Conservation (phyloP, 2,797 vertebrate genomes). For the Sphenopsis melanotis region DNA sequence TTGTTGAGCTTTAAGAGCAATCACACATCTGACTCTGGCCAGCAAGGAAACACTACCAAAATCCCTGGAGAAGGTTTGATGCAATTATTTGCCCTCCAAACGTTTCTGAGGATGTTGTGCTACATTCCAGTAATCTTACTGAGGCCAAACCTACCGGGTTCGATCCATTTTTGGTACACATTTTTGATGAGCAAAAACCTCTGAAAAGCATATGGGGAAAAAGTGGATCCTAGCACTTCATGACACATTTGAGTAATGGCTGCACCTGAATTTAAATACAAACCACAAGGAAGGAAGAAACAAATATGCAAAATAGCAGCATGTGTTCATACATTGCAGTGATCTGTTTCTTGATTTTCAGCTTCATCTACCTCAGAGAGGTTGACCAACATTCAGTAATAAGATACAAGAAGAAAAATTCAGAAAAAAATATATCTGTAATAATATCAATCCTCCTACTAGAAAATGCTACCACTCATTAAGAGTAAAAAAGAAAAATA, state of each 20-base stretch:
- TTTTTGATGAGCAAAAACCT: not conserved
- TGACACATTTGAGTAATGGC: not conserved
- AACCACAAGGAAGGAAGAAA: not conserved
- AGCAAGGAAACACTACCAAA: not conserved
- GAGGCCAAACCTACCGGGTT: not conserved
- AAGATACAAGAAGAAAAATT: not conserved
- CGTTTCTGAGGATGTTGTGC: not conserved
- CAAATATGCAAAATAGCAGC: not conserved
- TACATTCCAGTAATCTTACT: not conserved
- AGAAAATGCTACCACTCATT: not conserved
- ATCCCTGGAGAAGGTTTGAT: not conserved
- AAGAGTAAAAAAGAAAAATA: not conserved
- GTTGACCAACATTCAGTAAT: not conserved
- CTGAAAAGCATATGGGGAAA: not conserved
- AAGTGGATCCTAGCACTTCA: not conserved
- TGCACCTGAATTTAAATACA: not conserved
- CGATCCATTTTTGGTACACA: not conserved
- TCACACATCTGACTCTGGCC: not conserved
- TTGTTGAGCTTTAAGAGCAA: not conserved
- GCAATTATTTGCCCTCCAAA: not conserved
- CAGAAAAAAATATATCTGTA: not conserved
- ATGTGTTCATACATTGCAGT: not conserved
- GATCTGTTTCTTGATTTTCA: not conserved
- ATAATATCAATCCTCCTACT: not conserved
- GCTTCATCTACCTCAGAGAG: not conserved